Conservation (phyloP, 1,140 invertebrate genomes). For the Nephotettix cincticeps region DNA sequence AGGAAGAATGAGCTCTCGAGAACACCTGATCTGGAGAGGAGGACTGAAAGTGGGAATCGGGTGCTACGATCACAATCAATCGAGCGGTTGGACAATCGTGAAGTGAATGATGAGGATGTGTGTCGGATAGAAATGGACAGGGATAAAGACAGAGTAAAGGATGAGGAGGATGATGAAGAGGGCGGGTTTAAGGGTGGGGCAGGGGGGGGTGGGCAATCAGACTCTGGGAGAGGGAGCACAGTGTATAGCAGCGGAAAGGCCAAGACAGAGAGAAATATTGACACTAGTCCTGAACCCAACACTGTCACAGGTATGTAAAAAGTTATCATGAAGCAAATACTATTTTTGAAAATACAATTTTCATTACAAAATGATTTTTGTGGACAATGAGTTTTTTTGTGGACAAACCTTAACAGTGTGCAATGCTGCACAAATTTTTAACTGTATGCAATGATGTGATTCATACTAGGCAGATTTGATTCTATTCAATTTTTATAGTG, state of each 20-base stretch:
- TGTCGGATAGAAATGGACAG: neutral
- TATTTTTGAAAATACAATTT: too few relatives aligned
- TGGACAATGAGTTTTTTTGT: too few relatives aligned
- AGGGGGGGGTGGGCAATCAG: conserved; percentile 50
- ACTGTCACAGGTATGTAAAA: conserved; percentile 32
- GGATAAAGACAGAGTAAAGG: conserved; percentile 14
- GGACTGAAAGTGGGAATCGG: neutral
- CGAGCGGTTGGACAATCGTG: conserved; percentile 1
- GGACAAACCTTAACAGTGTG: too few relatives aligned
- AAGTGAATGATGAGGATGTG: conserved; percentile 4
- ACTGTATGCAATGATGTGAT: too few relatives aligned
- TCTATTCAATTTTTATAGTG: too few relatives aligned
- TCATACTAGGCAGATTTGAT: too few relatives aligned
- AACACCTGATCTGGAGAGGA: neutral
- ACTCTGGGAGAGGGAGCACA: conserved; percentile 72
- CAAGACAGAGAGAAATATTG: conserved; percentile 33
- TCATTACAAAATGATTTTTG: too few relatives aligned
- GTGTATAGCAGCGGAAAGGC: conserved; percentile 67
- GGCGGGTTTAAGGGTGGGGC: conserved; percentile 31
- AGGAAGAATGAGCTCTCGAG: too few relatives aligned
- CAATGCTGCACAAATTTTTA: too few relatives aligned
- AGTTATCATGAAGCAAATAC: too few relatives aligned
- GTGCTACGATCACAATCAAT: conserved; percentile 2
- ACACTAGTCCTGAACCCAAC: conserved; percentile 36
- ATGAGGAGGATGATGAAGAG: conserved; percentile 32